Conservation (phyloP, 2,113 vertebrate genomes). For the Podiceps cristatus region DNA sequence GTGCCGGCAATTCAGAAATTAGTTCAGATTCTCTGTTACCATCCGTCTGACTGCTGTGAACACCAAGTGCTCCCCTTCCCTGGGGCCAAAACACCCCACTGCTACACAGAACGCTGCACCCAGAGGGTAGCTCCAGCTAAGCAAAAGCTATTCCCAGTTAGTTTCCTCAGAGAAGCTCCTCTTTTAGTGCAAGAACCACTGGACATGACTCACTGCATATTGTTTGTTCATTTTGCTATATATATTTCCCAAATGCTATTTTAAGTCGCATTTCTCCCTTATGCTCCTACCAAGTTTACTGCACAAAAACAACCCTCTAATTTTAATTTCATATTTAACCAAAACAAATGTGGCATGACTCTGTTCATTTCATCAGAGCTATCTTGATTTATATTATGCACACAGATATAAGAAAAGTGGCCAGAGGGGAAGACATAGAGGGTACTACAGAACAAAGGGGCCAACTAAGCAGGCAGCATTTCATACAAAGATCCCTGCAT, state of each 20-base stretch:
- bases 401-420: not conserved
- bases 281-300: slow-evolving; percentile 26
- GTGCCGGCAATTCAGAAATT: not conserved
- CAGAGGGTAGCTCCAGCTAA: not conserved
- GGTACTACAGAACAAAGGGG: not conserved
- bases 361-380: not conserved
- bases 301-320: slow-evolving; percentile 12
- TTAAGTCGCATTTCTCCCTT: slow-evolving; percentile 44
- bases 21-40: not conserved
- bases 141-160: not conserved
- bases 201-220: slow-evolving; percentile 65
- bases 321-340: slow-evolving; percentile 56
- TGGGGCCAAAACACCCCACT: not conserved
- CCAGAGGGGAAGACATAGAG: not conserved
- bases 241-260: slow-evolving; percentile 61
- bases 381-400: not conserved
- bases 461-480: not conserved
- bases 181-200: not conserved
- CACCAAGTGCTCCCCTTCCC: not conserved
- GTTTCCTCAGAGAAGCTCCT: slow-evolving; percentile 11
- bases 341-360: not conserved
- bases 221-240: slow-evolving; percentile 63
- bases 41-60: not conserved
- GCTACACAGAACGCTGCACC: not conserved
- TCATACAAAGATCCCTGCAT: not conserved